Percentiles rank a stretch among this genome's conserved stretches.
phyloP scores from a whole-genome alignment of 2,113 vertebrate species.

The Brachyhypopomus gauderio region DNA sequence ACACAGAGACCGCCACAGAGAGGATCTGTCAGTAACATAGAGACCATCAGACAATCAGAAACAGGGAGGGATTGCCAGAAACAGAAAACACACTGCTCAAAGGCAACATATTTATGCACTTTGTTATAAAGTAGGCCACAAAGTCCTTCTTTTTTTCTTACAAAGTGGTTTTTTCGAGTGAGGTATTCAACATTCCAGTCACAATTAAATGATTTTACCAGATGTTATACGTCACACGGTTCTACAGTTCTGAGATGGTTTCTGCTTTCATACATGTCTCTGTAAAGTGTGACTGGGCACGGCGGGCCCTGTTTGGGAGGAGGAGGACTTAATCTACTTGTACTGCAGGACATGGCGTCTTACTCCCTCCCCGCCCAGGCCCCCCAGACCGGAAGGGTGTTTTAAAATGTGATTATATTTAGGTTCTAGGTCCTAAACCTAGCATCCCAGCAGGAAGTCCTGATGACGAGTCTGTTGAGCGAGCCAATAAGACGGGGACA shows the following conservation, averaged over 20 bases:
- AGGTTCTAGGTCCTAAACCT: slow-evolving; percentile 71
- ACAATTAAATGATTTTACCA: neutral
- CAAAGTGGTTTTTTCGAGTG: too few species aligned
- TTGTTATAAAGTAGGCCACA: neutral
- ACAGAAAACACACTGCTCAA: too few species aligned
- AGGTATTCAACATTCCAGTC: too few species aligned
- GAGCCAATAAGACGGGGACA: slow-evolving; percentile 50
- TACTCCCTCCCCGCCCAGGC: neutral
- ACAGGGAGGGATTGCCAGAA: too few species aligned
- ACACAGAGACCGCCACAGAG: too few species aligned
- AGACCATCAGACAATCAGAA: too few species aligned
- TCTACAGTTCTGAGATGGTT: neutral
- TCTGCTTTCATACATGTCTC: neutral
- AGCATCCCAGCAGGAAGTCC: slow-evolving; percentile 52
- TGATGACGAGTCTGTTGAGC: slow-evolving; percentile 55
- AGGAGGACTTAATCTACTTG: too few species aligned
- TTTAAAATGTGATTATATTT: slow-evolving; percentile 46
- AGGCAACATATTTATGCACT: neutral
- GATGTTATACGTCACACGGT: neutral
- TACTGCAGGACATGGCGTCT: neutral
- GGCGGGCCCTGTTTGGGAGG: neutral
- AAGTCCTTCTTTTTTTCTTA: neutral
- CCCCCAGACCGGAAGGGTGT: slow-evolving; percentile 18
- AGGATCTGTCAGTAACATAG: too few species aligned
- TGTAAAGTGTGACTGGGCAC: neutral